A percentile compares a stretch with the other conserved stretches of the same genome.
Evolutionary conservation across 2,113 vertebrate species (phyloP).

Genomic region (Heteronetta atricapilla): DNA sequence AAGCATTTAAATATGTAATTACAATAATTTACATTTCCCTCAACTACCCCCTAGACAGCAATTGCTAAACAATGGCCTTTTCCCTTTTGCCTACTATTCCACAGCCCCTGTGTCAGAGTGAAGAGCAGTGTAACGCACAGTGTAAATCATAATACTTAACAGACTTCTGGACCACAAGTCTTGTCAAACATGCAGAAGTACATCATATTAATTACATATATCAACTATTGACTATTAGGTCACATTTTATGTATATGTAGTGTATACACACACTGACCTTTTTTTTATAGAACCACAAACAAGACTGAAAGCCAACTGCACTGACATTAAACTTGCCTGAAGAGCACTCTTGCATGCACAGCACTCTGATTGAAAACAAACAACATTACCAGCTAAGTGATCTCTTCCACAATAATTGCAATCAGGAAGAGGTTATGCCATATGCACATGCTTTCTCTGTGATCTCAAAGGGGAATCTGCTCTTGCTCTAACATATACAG

Average conservation of each 20-base stretch:
- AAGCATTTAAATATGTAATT: slow-evolving; percentile 5
- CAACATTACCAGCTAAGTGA: accelerated
- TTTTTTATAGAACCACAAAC: neutral
- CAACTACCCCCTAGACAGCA: neutral
- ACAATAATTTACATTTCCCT: neutral
- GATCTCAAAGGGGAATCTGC: neutral
- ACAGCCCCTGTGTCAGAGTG: neutral
- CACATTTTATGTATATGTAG: neutral
- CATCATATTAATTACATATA: neutral
- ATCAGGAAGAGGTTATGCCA: accelerated
- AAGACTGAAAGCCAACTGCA: neutral
- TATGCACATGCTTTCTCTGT: neutral
- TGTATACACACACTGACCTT: neutral
- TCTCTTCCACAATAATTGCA: too few relatives aligned
- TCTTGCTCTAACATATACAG: neutral
- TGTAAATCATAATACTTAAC: neutral
- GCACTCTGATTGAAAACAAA: neutral
- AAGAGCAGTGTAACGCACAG: neutral
- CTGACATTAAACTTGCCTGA: accelerated
- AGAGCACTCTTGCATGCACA: neutral
- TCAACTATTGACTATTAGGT: neutral
- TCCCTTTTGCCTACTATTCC: neutral
- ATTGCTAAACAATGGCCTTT: neutral
- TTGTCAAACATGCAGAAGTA: neutral
- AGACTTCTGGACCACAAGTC: neutral